These are phyloP conservation scores for Metallyticus violacea DNA, from an alignment of 2,888 invertebrate genomes.

Conservation along the genomic window DNA sequence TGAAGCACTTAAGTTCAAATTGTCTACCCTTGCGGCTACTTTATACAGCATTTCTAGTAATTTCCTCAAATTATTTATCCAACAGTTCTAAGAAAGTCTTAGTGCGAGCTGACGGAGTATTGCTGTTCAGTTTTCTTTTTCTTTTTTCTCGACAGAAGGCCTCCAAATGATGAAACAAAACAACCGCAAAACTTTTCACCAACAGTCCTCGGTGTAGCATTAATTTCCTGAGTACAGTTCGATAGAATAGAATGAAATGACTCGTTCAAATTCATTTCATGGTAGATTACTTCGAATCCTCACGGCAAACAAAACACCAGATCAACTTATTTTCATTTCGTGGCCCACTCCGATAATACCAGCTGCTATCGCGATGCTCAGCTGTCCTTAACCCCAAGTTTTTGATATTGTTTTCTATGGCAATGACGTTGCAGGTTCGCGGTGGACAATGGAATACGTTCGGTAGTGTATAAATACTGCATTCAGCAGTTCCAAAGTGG, in stretches of 20 bases:
- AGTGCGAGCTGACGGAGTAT: no score
- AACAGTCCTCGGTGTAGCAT: not conserved
- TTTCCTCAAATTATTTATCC: no score
- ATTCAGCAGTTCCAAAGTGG: not conserved
- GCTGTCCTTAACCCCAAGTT: not conserved
- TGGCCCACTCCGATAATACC: not conserved
- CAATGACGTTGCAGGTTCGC: not conserved
- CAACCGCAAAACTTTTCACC: not conserved
- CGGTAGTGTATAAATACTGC: not conserved
- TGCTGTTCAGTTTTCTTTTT: no score
- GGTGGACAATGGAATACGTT: not conserved
- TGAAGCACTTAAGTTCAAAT: no score
- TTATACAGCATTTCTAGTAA: no score
- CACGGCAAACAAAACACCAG: not conserved
- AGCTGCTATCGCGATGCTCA: constrained; percentile 1
- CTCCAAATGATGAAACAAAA: not conserved
- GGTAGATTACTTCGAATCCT: not conserved
- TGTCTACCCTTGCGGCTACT: no score
- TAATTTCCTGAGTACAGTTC: not conserved
- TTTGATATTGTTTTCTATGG: not conserved
- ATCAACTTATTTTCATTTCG: not conserved
- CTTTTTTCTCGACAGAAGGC: not conserved
- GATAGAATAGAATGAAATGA: not conserved
- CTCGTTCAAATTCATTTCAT: constrained; percentile 1
- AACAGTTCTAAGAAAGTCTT: no score